Conservation (phyloP, 2,113 vertebrate genomes). For the Panthera tigris region DNA sequence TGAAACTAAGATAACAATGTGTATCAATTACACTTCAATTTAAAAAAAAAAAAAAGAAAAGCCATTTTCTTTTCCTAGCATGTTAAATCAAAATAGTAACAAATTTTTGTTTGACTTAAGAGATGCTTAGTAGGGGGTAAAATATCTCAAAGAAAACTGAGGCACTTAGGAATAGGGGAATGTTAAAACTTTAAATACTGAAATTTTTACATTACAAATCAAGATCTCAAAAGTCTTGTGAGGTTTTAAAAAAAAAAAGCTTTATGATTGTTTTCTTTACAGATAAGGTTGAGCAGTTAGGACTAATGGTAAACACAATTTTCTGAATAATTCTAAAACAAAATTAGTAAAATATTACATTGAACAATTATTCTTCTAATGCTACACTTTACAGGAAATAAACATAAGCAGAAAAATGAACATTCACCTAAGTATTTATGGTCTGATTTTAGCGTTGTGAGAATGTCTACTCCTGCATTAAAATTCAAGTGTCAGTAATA, state of each 20-base stretch:
- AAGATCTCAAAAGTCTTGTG: background rate
- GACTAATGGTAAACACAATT: background rate
- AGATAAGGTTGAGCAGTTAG: background rate
- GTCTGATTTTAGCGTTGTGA: background rate
- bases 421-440: background rate
- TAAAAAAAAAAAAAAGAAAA: background rate
- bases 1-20: background rate
- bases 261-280: background rate
- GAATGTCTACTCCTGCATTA: background rate
- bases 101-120: constrained; percentile 13
- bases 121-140: background rate
- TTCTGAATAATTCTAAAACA: background rate
- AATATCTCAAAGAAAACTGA: background rate
- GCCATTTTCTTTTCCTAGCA: background rate
- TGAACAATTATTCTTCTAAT: background rate
- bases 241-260: background rate
- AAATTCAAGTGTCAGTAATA: background rate
- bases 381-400: background rate
- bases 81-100: background rate
- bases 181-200: background rate
- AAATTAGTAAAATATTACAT: background rate
- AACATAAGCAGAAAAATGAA: background rate
- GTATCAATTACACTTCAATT: background rate
- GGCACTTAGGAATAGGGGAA: background rate
- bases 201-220: background rate